Conservation (phyloP, 2,888 invertebrate genomes). For the Crepidodera aurea region DNA sequence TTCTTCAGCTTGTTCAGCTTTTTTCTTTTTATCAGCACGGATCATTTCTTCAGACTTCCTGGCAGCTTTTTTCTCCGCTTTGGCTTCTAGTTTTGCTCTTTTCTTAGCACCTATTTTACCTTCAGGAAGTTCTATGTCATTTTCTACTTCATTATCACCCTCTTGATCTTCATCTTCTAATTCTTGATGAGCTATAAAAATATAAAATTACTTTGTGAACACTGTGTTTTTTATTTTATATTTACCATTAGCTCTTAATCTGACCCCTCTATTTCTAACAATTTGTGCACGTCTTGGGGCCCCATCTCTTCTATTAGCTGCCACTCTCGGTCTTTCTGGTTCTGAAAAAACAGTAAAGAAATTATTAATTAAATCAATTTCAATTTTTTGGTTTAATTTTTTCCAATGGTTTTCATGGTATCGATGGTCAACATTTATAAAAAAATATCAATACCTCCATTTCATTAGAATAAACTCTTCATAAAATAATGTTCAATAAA, state of each 20-base stretch:
- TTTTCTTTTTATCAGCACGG: conserved; percentile 82
- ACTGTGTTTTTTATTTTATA: neutral
- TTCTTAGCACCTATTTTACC: conserved; percentile 94
- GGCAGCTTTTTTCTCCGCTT: conserved; percentile 84
- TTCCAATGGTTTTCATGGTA: no score
- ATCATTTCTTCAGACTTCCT: conserved; percentile 82
- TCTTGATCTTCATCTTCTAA: conserved; percentile 61
- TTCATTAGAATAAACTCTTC: no score
- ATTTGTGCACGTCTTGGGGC: conserved; percentile 75
- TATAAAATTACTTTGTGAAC: neutral
- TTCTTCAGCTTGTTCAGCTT: conserved; percentile 70
- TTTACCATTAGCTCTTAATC: conserved; percentile 64
- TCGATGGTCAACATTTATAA: no score
- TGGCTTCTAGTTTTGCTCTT: conserved; percentile 91
- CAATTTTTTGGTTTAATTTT: no score
- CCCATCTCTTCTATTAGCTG: conserved; percentile 62
- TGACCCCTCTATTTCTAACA: conserved; percentile 74
- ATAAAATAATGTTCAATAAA: no score
- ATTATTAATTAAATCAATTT: no score
- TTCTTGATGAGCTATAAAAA: conserved; percentile 53
- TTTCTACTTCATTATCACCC: conserved; percentile 65
- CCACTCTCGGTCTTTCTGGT: conserved; percentile 47
- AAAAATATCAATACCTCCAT: no score
- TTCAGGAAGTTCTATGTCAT: conserved; percentile 64
- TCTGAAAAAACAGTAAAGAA: conserved; percentile 19